Evolutionary conservation across 1,140 invertebrate genomes (phyloP), one percentile per base, ranked within the genome.

Genomic region (Hesperophylax magnus): DNA sequence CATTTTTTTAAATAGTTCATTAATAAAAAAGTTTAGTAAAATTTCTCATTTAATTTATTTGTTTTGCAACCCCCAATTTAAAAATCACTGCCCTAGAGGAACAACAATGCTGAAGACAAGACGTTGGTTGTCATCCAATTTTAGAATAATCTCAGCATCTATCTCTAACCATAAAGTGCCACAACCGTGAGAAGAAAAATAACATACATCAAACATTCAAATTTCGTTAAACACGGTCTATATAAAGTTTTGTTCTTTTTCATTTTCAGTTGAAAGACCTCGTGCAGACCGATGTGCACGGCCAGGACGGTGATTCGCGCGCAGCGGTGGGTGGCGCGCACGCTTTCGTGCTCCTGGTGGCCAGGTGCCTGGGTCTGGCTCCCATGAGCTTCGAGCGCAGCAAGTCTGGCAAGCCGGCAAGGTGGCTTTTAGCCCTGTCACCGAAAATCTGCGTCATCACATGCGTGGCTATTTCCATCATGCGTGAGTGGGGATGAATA

Each of bases 351-450:
- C 78, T 82, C n/a, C 60, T 82, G 17, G 39, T 89, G 77, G 89
- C 89, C 22, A 87, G 88, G 82, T 85, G 87, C 39, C 86, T 88
- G 39, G 89, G 89, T 0, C 84, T 90, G 18, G 88, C 89, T 1
- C 89, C 89, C 0, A 81, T 90, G 6, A 80, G 85, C 58, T 90
- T 90, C 77, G 86, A 87, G 78, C 60, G 78, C 54, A 54, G 72
- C 18, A 8, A 20, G 17, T 85, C 88, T 78, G 81, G 86, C 0
- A 82, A 80, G 11, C 82, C 83, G 4, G 85, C 85, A 69, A 86
- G 87, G 0, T 89, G 86, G 83, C 77, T 85, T 0, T 85, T 90
- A 6, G 83, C 85, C 4, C 82, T 90, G 69, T 89, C 88, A 0
- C 86, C 85, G 4, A 84, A 85, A 3, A 87, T 87, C 86, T 89